A percentile compares a stretch with the other conserved stretches of the same genome.
phyloP scores from a whole-genome alignment of 1,140 invertebrate genomes.

The Drosophila kurseongensis region DNA sequence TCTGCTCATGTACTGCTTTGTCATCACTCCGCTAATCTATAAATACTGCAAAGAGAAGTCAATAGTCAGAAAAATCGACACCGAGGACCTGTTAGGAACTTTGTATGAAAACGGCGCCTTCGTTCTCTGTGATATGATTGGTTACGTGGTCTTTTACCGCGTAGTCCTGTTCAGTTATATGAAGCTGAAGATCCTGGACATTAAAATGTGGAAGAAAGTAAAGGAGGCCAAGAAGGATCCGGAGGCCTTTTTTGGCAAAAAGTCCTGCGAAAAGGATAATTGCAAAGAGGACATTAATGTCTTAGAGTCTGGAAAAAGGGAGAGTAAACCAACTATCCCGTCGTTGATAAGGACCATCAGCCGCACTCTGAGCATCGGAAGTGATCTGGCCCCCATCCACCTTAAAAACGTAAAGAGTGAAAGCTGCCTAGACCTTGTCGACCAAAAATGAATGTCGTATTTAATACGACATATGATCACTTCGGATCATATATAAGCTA shows the following conservation, averaged over 20 bases:
- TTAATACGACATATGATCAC: too few species aligned
- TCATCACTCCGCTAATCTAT: conserved; percentile 57
- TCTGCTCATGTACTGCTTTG: conserved; percentile 63
- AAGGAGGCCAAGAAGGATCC: conserved; percentile 63
- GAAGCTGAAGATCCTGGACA: conserved; percentile 63
- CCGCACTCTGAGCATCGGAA: conserved; percentile 56
- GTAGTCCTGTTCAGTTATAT: conserved; percentile 64
- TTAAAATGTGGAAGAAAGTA: conserved; percentile 62
- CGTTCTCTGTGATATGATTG: conserved; percentile 45
- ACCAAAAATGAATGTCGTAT: too few species aligned
- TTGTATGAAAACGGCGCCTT: conserved; percentile 55
- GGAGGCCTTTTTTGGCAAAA: conserved; percentile 47
- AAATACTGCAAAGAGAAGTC: conserved; percentile 44
- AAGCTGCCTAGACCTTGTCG: conserved; percentile 22
- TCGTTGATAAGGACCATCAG: conserved; percentile 62
- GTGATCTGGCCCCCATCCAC: conserved; percentile 61
- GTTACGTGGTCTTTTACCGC: conserved; percentile 58
- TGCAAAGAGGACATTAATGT: conserved; percentile 50
- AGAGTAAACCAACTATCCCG: conserved; percentile 5
- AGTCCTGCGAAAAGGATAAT: conserved; percentile 53
- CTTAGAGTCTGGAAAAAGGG: conserved; percentile 33
- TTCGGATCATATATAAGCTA: too few species aligned
- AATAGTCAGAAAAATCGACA: conserved; percentile 53
- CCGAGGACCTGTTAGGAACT: conserved; percentile 30
- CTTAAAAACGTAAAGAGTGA: conserved; percentile 58